Evolutionary conservation across 1,140 invertebrate genomes (phyloP).

Genomic region (Aleiodes sp.): DNA sequence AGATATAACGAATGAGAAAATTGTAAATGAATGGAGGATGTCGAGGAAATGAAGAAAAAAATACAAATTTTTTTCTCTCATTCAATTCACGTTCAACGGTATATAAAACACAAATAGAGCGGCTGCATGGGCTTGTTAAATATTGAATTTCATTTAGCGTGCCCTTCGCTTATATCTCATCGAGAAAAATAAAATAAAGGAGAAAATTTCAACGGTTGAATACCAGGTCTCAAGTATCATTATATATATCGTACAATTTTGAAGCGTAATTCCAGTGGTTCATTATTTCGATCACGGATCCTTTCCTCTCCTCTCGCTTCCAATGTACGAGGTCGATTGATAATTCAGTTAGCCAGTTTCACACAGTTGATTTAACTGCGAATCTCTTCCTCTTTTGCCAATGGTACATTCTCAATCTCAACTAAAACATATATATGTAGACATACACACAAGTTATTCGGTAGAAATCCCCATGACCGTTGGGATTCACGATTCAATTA

Average conservation of each 20-base stretch:
- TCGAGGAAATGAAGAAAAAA: neutral
- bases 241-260: constrained; percentile 21
- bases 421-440: neutral
- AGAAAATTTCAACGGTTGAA: too few species aligned
- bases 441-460: too few species aligned
- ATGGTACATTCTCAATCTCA: neutral
- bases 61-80: neutral
- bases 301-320: constrained; percentile 26
- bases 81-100: constrained; percentile 2
- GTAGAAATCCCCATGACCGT: constrained; percentile 31
- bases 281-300: constrained; percentile 46
- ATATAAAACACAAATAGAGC: neutral
- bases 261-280: constrained; percentile 13
- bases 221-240: neutral
- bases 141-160: constrained; percentile 11
- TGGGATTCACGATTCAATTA: constrained; percentile 60
- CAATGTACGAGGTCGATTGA: constrained; percentile 42
- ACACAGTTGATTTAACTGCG: constrained; percentile 56
- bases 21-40: neutral
- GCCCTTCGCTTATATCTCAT: neutral
- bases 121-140: constrained; percentile 8
- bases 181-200: neutral
- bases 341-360: constrained; percentile 53
- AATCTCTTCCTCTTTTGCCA: constrained; percentile 40
- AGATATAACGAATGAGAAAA: neutral